These are phyloP conservation scores for Zaprionus capensis DNA, from an alignment of 1,140 invertebrate genomes.

Conservation along the genomic window DNA sequence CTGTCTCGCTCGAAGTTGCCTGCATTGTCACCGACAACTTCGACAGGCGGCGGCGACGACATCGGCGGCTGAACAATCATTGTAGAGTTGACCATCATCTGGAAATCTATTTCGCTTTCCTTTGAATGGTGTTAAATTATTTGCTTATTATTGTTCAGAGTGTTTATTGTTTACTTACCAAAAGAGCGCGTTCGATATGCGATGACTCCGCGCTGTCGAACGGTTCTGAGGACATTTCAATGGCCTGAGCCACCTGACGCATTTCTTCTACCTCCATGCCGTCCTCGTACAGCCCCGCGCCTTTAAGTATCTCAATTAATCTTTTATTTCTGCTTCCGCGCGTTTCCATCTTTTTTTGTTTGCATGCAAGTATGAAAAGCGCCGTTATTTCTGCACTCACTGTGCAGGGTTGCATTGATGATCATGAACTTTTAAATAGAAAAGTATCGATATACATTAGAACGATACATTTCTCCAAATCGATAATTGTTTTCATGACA, in stretches of 20 bases:
- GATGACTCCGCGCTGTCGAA: neutral
- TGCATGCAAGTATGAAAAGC: neutral
- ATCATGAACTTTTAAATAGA: neutral
- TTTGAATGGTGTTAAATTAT: neutral
- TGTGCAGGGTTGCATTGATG: neutral
- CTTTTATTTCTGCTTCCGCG: conserved; percentile 1
- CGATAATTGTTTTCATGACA: neutral
- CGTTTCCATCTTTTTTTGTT: conserved; percentile 43
- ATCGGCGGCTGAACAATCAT: conserved; percentile 46
- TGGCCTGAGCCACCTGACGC: conserved; percentile 46
- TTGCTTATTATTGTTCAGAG: too few relatives aligned
- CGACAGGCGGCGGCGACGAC: neutral
- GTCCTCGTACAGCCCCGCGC: conserved; percentile 61
- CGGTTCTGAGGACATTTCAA: conserved; percentile 42
- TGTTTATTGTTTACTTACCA: conserved; percentile 20
- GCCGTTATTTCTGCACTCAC: conserved; percentile 27
- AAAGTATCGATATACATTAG: neutral
- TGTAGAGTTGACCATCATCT: conserved; percentile 48
- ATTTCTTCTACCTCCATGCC: conserved; percentile 65
- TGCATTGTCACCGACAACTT: neutral
- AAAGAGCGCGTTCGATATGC: conserved; percentile 31
- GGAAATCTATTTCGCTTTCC: conserved; percentile 58
- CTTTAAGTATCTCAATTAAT: conserved; percentile 29
- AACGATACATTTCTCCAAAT: neutral
- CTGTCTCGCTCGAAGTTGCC: conserved; percentile 11